Percentiles rank a stretch among this genome's conserved stretches.
Conservation (phyloP, 2,113 vertebrate genomes). For the Fulica atra region DNA sequence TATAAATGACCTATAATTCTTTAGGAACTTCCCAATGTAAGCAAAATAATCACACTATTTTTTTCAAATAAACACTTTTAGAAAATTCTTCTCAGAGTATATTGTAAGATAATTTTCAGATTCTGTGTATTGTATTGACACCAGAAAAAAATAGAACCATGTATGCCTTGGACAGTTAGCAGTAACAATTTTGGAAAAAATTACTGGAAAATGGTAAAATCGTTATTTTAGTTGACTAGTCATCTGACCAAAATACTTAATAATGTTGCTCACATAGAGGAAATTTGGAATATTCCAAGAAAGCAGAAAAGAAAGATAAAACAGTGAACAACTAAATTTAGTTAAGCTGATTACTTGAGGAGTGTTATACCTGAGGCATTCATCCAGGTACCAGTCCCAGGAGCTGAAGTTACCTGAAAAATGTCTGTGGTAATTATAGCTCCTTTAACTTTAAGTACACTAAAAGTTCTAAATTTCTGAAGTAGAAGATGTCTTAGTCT, state of each 20-base stretch:
- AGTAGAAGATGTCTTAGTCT: background rate
- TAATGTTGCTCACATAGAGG: background rate
- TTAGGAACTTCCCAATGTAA: no score
- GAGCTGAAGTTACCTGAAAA: background rate
- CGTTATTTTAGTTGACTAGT: background rate
- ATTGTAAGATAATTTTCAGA: no score
- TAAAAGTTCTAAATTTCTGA: background rate
- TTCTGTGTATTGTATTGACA: no score
- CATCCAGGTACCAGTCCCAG: background rate
- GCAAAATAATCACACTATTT: no score
- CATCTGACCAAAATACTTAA: background rate
- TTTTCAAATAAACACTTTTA: no score
- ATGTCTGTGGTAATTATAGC: rapidly evolving
- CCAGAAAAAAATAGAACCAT: no score
- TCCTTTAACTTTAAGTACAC: background rate
- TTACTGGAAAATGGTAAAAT: background rate
- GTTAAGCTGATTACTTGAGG: background rate
- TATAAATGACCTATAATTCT: no score
- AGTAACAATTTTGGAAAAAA: background rate
- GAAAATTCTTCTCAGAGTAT: no score
- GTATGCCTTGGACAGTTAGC: no score
- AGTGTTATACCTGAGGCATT: background rate
- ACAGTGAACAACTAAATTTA: background rate
- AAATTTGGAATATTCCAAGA: background rate
- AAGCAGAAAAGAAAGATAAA: background rate